These are phyloP conservation scores for Physeter macrocephalus DNA, from an alignment of 2,113 vertebrate genomes.

Conservation along the genomic window DNA sequence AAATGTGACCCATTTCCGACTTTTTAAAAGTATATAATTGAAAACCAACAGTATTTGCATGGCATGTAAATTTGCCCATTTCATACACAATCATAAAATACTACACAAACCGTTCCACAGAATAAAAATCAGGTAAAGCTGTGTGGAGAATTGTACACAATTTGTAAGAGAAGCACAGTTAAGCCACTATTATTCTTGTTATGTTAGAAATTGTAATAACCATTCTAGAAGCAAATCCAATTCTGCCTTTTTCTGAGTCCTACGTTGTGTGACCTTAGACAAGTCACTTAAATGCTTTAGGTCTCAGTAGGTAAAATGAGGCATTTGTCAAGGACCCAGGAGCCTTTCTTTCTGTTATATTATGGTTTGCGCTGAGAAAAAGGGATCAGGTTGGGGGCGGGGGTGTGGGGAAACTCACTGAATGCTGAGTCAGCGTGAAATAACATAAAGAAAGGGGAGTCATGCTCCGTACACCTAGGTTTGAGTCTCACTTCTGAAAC, in stretches of 20 bases:
- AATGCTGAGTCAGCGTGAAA: background rate
- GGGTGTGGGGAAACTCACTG: background rate
- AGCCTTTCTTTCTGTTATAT: background rate
- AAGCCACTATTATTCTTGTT: background rate
- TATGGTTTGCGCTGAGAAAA: background rate
- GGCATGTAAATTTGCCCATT: background rate
- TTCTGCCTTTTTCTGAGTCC: background rate
- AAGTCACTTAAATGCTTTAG: background rate
- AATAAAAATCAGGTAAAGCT: background rate
- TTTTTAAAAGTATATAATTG: background rate
- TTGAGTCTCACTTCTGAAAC: background rate
- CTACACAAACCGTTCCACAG: background rate
- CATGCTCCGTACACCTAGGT: background rate
- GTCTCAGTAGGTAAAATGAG: background rate
- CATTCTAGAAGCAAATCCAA: background rate
- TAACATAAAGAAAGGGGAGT: background rate
- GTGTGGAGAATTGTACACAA: background rate
- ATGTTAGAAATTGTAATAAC: background rate
- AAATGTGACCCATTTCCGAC: background rate
- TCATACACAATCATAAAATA: background rate
- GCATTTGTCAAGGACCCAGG: background rate
- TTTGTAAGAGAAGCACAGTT: background rate
- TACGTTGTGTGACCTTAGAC: background rate
- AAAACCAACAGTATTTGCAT: background rate
- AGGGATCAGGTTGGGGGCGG: rapidly evolving